Evolutionary conservation across 2,888 invertebrate genomes (phyloP).

Genomic region (Orthonevra nobilis): DNA sequence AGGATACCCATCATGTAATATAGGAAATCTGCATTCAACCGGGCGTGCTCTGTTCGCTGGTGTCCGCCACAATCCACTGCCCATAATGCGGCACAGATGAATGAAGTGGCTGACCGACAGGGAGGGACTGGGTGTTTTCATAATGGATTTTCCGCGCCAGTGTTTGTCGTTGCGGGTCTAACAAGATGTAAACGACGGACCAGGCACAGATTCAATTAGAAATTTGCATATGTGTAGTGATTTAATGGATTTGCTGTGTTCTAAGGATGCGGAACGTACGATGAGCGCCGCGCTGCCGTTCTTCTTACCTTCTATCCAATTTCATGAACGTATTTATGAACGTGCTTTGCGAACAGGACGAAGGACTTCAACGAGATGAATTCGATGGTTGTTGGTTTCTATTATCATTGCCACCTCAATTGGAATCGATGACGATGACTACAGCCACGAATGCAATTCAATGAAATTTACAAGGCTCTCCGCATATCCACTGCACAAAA

Average conservation of each 20-base stretch:
- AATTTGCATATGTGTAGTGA: conserved; percentile 54
- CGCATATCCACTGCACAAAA: not conserved
- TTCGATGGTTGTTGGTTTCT: conserved; percentile 62
- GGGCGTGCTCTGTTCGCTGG: too few species aligned
- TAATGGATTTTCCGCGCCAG: conserved; percentile 51
- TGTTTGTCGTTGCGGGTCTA: conserved; percentile 50
- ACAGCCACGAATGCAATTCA: conserved; percentile 42
- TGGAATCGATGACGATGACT: conserved; percentile 55
- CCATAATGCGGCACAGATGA: conserved; percentile 50
- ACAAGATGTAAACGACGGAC: conserved; percentile 60
- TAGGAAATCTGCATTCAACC: conserved; percentile 43
- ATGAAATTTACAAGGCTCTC: conserved; percentile 43
- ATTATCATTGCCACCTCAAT: conserved; percentile 61
- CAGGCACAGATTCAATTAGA: conserved; percentile 62
- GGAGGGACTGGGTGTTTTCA: conserved; percentile 5
- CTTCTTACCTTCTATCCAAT: too few species aligned
- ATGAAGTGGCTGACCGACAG: conserved; percentile 7
- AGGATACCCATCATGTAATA: conserved; percentile 59
- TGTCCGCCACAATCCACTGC: too few species aligned
- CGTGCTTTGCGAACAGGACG: not conserved
- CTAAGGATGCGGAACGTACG: conserved; percentile 13
- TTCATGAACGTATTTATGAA: too few species aligned
- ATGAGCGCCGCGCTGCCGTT: too few species aligned
- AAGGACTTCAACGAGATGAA: conserved; percentile 33
- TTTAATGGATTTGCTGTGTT: conserved; percentile 67